phyloP scores from a whole-genome alignment of 2,797 vertebrate species.

The Peromyscus aztecus region DNA sequence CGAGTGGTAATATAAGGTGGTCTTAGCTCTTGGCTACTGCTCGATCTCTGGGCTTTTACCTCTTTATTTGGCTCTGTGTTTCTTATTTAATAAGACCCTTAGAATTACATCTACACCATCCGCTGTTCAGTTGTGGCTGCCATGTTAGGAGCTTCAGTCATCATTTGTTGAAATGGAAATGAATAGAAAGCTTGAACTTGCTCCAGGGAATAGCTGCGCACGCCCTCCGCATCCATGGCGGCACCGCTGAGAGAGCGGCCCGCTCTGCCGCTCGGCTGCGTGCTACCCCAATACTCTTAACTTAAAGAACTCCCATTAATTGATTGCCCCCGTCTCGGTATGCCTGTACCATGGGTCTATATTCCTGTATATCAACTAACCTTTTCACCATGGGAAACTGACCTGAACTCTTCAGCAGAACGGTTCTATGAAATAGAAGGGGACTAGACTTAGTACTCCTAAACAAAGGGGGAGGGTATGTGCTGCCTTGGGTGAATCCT shows the following conservation, averaged over 20 bases:
- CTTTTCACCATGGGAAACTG: background rate
- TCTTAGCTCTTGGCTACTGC: no score
- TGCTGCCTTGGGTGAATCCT: background rate
- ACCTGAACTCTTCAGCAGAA: no score
- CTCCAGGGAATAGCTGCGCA: constrained; percentile 86
- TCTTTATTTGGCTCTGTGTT: no score
- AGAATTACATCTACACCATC: background rate
- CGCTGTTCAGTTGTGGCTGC: constrained; percentile 82
- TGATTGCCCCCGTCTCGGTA: background rate
- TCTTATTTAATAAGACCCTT: no score
- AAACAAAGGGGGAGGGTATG: background rate
- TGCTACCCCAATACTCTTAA: no score
- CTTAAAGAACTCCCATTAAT: background rate
- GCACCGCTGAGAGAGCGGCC: no score
- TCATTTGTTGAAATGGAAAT: constrained; percentile 86
- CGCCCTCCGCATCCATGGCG: no score
- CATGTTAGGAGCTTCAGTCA: constrained; percentile 83
- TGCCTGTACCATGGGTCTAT: background rate
- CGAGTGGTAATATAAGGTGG: no score
- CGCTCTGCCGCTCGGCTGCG: no score
- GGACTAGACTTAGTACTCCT: no score
- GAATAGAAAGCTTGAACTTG: constrained; percentile 88
- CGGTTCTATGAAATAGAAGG: no score
- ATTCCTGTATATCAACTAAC: background rate
- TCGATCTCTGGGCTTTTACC: no score